A percentile compares a stretch with the other conserved stretches of the same genome.
phyloP scores from a whole-genome alignment of 2,888 invertebrate genomes.

The Mamestra brassicae region DNA sequence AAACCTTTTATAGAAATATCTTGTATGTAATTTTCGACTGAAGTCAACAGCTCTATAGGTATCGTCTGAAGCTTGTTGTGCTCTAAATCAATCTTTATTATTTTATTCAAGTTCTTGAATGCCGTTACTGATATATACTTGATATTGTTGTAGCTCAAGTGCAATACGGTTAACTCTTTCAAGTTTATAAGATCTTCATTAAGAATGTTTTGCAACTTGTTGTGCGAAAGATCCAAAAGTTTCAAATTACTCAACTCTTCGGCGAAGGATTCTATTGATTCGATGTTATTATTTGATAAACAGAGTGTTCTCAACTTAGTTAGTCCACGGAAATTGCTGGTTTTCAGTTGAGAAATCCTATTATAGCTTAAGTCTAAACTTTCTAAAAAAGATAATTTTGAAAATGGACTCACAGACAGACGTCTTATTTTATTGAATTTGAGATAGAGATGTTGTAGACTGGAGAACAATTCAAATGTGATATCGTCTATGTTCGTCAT shows the following conservation, averaged over 20 bases:
- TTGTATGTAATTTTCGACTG: constrained; percentile 95
- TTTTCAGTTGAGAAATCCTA: constrained; percentile 95
- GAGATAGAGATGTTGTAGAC: constrained; percentile 94
- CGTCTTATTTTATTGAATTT: constrained; percentile 94
- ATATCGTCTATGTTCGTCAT: constrained; percentile 91
- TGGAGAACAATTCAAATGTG: constrained; percentile 94
- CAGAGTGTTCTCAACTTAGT: constrained; percentile 94
- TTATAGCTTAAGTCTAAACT: constrained; percentile 96
- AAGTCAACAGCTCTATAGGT: constrained; percentile 94
- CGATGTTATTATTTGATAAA: constrained; percentile 95
- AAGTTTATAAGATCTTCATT: constrained; percentile 95
- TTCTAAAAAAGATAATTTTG: constrained; percentile 93
- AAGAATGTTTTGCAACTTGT: constrained; percentile 95
- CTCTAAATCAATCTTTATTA: constrained; percentile 94
- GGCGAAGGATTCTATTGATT: constrained; percentile 95
- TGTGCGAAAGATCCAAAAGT: constrained; percentile 95
- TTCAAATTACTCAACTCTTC: constrained; percentile 94
- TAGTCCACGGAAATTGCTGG: constrained; percentile 95
- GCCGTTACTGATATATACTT: constrained; percentile 95
- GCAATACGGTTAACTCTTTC: constrained; percentile 94
- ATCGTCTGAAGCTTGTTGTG: constrained; percentile 95
- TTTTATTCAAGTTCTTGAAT: constrained; percentile 94
- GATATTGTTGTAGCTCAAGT: constrained; percentile 96
- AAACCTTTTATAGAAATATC: constrained; percentile 95
- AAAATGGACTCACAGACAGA: constrained; percentile 96